Conservation (phyloP, 1,140 invertebrate species). For the Pseudoatta argentina region DNA sequence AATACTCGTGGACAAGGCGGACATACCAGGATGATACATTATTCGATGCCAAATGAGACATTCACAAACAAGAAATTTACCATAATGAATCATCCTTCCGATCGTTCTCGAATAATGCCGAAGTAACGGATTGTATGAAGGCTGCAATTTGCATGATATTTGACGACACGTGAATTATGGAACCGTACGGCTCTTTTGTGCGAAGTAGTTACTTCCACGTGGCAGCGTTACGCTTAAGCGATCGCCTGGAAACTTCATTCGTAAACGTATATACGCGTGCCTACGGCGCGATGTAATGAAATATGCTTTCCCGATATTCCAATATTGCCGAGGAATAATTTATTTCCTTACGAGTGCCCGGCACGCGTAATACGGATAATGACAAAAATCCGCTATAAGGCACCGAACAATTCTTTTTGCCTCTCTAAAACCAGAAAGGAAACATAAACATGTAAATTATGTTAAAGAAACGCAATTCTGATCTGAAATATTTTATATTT, state of each 20-base stretch:
- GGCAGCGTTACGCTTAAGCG: conserved; percentile 71
- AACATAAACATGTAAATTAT: conserved; percentile 54
- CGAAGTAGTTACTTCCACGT: conserved; percentile 72
- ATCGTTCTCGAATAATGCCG: conserved; percentile 24
- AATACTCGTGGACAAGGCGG: background rate
- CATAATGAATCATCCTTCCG: conserved; percentile 26
- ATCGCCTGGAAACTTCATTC: conserved; percentile 69
- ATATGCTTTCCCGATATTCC: conserved; percentile 83
- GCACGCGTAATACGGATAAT: conserved; percentile 74
- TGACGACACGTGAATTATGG: conserved; percentile 72
- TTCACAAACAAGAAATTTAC: conserved; percentile 23
- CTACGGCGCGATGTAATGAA: conserved; percentile 74
- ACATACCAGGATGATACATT: background rate
- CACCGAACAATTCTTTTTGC: conserved; percentile 64
- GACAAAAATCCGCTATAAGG: conserved; percentile 72
- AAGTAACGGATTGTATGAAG: conserved; percentile 31
- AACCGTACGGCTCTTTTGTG: conserved; percentile 62
- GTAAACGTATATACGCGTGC: conserved; percentile 62
- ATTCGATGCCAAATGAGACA: conserved; percentile 1
- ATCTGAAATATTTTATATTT: background rate
- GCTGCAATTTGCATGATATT: conserved; percentile 71
- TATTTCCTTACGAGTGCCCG: conserved; percentile 76
- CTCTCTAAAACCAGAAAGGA: conserved; percentile 37
- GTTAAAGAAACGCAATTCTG: background rate
- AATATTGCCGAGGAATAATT: conserved; percentile 80